A percentile compares a stretch with the other conserved stretches of the same genome.
Conservation (phyloP, 2,888 invertebrate genomes). For the Eulithis testata region DNA sequence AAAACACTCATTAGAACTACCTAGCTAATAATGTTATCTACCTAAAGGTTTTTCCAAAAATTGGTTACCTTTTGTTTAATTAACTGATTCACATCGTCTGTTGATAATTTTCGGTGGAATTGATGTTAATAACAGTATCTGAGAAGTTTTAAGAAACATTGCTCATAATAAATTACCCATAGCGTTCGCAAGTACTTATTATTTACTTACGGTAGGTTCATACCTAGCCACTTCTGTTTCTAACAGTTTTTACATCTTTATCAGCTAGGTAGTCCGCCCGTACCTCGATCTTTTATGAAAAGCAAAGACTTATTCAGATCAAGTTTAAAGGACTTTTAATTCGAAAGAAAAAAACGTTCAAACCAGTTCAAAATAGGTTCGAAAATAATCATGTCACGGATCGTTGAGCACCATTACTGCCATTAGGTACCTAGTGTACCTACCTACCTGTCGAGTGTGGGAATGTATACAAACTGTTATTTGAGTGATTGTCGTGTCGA, state of each 20-base stretch:
- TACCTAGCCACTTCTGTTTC: too few relatives aligned
- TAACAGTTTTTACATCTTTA: too few relatives aligned
- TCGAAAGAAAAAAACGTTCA: neutral
- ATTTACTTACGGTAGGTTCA: neutral
- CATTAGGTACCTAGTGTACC: too few relatives aligned
- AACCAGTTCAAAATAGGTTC: neutral
- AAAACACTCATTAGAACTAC: too few relatives aligned
- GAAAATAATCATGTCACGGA: constrained; percentile 14
- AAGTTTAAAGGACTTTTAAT: too few relatives aligned
- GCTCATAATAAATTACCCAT: constrained; percentile 19
- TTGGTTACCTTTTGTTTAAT: constrained; percentile 20
- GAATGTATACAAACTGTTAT: constrained; percentile 48
- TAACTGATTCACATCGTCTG: constrained; percentile 31
- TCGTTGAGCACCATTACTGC: constrained; percentile 11
- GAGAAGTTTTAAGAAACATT: constrained; percentile 10
- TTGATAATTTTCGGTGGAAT: constrained; percentile 24
- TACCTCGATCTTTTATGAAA: too few relatives aligned
- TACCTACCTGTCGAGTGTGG: constrained; percentile 19
- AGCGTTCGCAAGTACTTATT: neutral
- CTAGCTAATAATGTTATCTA: too few relatives aligned
- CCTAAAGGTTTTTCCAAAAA: too few relatives aligned
- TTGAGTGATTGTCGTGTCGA: constrained; percentile 55
- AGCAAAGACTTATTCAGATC: too few relatives aligned
- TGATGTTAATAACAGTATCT: constrained; percentile 17
- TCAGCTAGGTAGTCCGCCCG: too few relatives aligned